These are phyloP conservation scores for Habropoda laboriosa DNA, from an alignment of 1,140 invertebrate species.

Conservation along the genomic window DNA sequence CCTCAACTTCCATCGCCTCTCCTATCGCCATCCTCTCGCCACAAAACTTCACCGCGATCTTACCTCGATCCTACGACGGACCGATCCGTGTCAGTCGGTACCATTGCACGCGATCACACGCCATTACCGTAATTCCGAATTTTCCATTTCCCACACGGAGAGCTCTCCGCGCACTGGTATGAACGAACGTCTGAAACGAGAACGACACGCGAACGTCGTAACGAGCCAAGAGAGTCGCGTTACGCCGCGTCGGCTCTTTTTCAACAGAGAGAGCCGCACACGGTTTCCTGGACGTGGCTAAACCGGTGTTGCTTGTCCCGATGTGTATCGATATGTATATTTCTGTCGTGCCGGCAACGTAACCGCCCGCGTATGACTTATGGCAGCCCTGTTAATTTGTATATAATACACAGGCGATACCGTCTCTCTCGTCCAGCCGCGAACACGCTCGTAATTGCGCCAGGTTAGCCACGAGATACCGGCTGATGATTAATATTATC, in stretches of 20 bases:
- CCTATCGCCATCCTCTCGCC: no score
- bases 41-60: no score
- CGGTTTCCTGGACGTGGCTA: conserved; percentile 37
- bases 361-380: conserved; percentile 38
- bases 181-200: background rate
- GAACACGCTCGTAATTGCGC: conserved; percentile 9
- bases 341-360: conserved; percentile 22
- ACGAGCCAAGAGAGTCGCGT: conserved; percentile 13
- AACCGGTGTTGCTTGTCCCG: conserved; percentile 30
- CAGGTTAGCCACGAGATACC: background rate
- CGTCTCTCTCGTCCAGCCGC: background rate
- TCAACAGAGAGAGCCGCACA: background rate
- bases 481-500: background rate
- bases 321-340: conserved; percentile 30
- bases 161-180: no score
- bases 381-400: conserved; percentile 13
- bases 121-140: no score
- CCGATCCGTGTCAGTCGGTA: no score
- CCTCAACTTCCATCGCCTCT: no score
- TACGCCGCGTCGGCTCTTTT: conserved; percentile 6
- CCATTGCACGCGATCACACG: no score
- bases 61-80: no score
- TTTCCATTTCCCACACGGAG: background rate
- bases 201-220: background rate
- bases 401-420: background rate